A percentile compares a stretch with the other conserved stretches of the same genome.
phyloP scores from a whole-genome alignment of 2,113 vertebrate genomes.

The Melanotaenia duboulayi region DNA sequence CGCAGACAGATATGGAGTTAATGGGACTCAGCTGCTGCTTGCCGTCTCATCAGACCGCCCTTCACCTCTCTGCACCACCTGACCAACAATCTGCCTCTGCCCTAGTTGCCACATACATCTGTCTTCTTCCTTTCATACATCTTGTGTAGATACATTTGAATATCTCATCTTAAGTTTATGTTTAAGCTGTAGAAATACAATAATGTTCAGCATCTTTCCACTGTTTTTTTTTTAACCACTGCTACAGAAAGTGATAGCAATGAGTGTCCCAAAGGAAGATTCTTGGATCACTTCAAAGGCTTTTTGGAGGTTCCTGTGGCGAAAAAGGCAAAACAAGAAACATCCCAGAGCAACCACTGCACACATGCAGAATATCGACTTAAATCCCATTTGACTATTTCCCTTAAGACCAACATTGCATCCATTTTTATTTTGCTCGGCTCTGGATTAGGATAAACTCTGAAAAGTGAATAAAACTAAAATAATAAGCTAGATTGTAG shows the following conservation, averaged over 20 bases:
- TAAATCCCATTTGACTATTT: slow-evolving; percentile 36
- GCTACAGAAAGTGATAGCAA: slow-evolving; percentile 1
- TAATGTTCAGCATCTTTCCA: background rate
- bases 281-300: slow-evolving; percentile 49
- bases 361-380: slow-evolving; percentile 19
- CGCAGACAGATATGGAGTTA: slow-evolving; percentile 59
- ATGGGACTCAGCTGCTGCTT: slow-evolving; percentile 77
- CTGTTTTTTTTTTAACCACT: background rate
- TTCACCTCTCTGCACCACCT: slow-evolving; percentile 49
- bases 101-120: slow-evolving; percentile 38
- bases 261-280: slow-evolving; percentile 10
- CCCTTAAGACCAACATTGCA: slow-evolving; percentile 27
- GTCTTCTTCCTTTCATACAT: slow-evolving; percentile 16
- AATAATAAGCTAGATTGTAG: background rate
- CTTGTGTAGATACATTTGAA: slow-evolving; percentile 2
- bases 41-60: slow-evolving; percentile 68
- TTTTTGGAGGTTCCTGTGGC: slow-evolving; percentile 40
- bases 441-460: background rate
- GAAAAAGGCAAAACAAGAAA: slow-evolving; percentile 51
- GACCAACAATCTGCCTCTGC: slow-evolving; percentile 46
- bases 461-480: background rate
- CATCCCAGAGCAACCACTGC: slow-evolving; percentile 42
- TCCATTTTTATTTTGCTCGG: slow-evolving; percentile 31
- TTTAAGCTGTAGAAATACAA: background rate
- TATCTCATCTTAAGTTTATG: background rate